Base-by-base conservation (phyloP, 2,113 vertebrate species). In the Colaptes auratus region DNA sequence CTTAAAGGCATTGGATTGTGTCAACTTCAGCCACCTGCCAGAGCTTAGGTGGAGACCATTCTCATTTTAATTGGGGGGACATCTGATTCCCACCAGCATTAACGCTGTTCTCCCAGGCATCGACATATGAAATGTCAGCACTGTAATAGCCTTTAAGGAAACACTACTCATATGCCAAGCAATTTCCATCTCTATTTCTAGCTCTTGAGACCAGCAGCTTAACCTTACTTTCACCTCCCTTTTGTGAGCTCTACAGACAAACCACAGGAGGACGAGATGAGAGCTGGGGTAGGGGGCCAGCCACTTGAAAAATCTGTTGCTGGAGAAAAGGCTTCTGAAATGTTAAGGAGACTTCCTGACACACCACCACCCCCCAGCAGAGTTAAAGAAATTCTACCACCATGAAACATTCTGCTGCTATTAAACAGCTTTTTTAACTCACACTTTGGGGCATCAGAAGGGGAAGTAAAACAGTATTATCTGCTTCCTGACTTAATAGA, bases 141-240 rank as follows among this genome's bases (percentile, higher is more conserved):
- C 82, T 69, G 9, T n/a, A 84, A 82, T 36, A 67, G 77, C 77
- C 86, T 82, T 86, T 52, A 90, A 82, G 86, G 69, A 86, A 92
- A 69, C 0, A 3, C 55, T 93, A 39, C 77, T 95, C 77, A 4
- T 39, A 73, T 27, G 70, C 52, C 50, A 82, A 71, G 89, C 76
- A 75, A 82, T 92, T 91, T 94, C 76, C 86, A 89, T 60, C 97
- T 96, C 92, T 96, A 77, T 96, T 96, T 96, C 93, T 88, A 96
- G 96, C 95, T 97, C 96, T 95, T 60, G 70, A 95, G 95, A 96
- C 86, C 90, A 80, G 76, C 69, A 93, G 82, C 91, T 96, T 94
- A 95, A 92, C 91, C 94, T 94, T 50, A n/a, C 36, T 50, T 85
- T 95, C 88, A 92, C 93, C 85, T 96, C 88, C 73, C 80, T 83